Evolutionary conservation across 2,888 invertebrate species (phyloP).

Genomic region (Coremacera marginata): DNA sequence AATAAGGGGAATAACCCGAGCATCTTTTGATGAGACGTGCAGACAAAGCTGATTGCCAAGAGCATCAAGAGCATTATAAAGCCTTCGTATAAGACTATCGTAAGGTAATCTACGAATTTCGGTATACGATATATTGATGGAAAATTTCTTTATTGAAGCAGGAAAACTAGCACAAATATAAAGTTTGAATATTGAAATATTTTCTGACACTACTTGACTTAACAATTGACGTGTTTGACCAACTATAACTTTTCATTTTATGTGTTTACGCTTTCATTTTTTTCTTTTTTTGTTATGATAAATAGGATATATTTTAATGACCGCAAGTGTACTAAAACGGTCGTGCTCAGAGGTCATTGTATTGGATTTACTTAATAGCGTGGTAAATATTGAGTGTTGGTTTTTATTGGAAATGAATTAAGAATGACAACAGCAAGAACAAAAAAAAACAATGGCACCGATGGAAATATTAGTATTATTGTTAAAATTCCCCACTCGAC

Average conservation of each 20-base stretch:
- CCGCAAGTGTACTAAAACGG: neutral
- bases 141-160: neutral
- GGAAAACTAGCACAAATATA: neutral
- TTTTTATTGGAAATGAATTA: conserved; percentile 37
- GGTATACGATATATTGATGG: too few species aligned
- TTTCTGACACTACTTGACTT: neutral
- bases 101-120: too few species aligned
- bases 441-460: too few species aligned
- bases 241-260: neutral
- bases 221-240: neutral
- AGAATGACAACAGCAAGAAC: neutral
- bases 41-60: too few species aligned
- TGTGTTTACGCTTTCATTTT: conserved; percentile 46
- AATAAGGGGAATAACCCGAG: too few species aligned
- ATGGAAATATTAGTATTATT: too few species aligned
- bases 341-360: neutral
- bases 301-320: conserved; percentile 40
- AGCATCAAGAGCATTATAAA: too few species aligned
- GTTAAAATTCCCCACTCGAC: too few species aligned
- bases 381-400: conserved; percentile 13
- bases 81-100: too few species aligned
- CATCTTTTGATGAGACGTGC: too few species aligned
- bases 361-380: neutral
- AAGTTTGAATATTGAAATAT: neutral
- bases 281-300: conserved; percentile 7